Evolutionary conservation across 2,888 invertebrate species (phyloP).

Genomic region (Timema cristinae): DNA sequence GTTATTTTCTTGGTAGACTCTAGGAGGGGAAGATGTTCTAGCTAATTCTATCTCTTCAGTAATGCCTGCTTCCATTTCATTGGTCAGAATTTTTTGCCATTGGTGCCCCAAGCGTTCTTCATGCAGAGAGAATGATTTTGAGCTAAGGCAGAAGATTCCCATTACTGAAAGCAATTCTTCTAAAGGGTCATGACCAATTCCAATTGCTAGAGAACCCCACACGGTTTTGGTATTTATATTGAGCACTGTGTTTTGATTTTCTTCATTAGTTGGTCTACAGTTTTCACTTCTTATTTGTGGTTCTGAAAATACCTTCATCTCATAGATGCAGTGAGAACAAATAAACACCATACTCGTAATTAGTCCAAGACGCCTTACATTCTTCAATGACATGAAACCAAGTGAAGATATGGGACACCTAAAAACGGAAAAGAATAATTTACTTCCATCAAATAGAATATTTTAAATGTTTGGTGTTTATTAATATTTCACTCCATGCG

Average conservation of each 20-base stretch:
- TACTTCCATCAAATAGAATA: too few relatives aligned
- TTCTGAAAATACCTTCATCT: too few relatives aligned
- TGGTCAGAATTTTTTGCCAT: not conserved
- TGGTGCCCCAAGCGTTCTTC: not conserved
- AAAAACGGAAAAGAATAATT: too few relatives aligned
- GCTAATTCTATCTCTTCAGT: not conserved
- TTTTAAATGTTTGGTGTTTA: too few relatives aligned
- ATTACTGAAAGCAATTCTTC: not conserved
- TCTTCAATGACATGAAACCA: too few relatives aligned
- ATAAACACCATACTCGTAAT: too few relatives aligned
- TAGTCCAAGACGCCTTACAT: too few relatives aligned
- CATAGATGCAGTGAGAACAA: too few relatives aligned
- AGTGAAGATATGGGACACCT: too few relatives aligned
- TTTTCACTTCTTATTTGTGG: too few relatives aligned
- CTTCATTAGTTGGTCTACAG: not conserved
- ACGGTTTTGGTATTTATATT: not conserved
- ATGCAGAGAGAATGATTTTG: not conserved
- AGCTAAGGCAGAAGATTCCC: not conserved
- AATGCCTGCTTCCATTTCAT: conserved; percentile 1
- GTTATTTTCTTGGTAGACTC: not conserved
- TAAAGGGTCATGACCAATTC: not conserved
- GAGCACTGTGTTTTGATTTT: not conserved
- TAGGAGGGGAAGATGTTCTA: not conserved
- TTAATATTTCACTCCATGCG: too few relatives aligned
- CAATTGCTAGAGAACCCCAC: not conserved